These are phyloP conservation scores for Channallabes apus DNA, from an alignment of 2,797 vertebrate genomes.

Conservation along the genomic window DNA sequence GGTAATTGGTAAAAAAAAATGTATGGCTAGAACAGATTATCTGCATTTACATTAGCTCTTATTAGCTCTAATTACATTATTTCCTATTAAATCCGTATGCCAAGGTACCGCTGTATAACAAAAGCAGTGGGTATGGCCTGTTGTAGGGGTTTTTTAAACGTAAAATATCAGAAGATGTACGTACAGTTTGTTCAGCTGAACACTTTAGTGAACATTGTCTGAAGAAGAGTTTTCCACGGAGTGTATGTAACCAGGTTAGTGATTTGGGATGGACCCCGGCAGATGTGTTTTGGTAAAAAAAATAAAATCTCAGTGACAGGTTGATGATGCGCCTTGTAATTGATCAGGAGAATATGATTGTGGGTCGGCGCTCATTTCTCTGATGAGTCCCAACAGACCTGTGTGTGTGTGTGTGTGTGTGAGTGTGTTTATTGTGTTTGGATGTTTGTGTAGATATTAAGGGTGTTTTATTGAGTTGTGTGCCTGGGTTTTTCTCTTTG, in stretches of 20 bases:
- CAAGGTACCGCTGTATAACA: too few species aligned
- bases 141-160: neutral
- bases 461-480: neutral
- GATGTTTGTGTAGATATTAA: conserved; percentile 5
- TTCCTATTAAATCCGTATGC: too few species aligned
- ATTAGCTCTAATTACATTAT: too few species aligned
- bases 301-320: neutral
- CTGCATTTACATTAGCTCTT: too few species aligned
- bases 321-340: conserved; percentile 21
- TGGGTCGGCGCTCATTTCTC: neutral
- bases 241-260: neutral
- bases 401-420: neutral
- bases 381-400: neutral
- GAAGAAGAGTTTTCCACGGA: neutral
- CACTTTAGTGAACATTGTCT: neutral
- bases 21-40: too few species aligned
- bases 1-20: too few species aligned
- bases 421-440: neutral
- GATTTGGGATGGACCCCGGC: neutral
- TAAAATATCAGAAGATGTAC: neutral
- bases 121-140: too few species aligned
- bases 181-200: neutral
- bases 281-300: neutral
- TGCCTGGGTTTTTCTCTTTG: neutral
- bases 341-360: conserved; percentile 11